Evolutionary conservation across 2,113 vertebrate genomes (phyloP).

Genomic region (Edolisoma coerulescens): DNA sequence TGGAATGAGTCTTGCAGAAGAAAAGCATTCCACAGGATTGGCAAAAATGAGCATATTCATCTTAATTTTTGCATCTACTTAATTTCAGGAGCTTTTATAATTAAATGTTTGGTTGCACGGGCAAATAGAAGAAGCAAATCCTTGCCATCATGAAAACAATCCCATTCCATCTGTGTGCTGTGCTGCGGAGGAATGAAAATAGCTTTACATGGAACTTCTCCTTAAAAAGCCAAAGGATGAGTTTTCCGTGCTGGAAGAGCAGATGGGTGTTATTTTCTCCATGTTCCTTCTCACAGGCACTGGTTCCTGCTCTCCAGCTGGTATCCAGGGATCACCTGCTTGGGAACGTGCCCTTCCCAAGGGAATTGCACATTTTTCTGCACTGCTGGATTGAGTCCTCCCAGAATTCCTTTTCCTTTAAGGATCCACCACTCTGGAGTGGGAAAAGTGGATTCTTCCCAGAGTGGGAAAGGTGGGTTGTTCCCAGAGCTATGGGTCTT

Average conservation of each 20-base stretch:
- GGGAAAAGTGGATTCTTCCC: background rate
- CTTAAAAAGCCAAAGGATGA: background rate
- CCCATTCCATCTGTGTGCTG: background rate
- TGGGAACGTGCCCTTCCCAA: background rate
- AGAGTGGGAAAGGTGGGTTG: background rate
- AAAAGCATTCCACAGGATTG: conserved; percentile 54
- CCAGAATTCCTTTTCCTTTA: background rate
- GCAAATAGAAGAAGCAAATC: conserved; percentile 50
- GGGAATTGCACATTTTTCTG: background rate
- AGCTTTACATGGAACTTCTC: background rate
- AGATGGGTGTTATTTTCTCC: background rate
- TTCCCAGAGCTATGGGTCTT: background rate
- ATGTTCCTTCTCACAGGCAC: accelerated
- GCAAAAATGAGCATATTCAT: conserved; percentile 72
- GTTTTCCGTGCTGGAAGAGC: background rate
- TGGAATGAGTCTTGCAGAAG: conserved; percentile 69
- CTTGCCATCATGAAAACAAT: conserved; percentile 9
- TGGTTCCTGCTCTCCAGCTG: background rate
- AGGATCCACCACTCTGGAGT: background rate
- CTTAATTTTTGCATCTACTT: conserved; percentile 72
- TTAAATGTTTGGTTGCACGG: conserved; percentile 73
- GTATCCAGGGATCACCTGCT: background rate
- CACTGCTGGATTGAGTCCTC: background rate
- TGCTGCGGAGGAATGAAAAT: background rate
- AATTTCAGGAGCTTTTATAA: conserved; percentile 67